phyloP scores from a whole-genome alignment of 2,797 vertebrate genomes.

The Sphenopsis melanotis region DNA sequence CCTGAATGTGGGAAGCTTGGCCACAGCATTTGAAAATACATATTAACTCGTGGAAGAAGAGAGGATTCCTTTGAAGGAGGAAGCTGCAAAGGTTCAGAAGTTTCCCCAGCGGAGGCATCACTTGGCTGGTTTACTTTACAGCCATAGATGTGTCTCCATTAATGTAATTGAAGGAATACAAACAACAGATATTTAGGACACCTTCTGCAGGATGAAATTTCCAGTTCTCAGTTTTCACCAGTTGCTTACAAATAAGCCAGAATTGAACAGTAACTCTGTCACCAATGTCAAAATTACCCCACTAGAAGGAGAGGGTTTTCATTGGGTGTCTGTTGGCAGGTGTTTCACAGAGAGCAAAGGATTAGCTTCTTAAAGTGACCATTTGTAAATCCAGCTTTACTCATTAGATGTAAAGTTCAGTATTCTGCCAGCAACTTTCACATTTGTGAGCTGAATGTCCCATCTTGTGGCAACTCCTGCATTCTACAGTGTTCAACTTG shows the following conservation, averaged over 20 bases:
- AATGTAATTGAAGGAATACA: not conserved
- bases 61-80: not conserved
- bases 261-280: not conserved
- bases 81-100: not conserved
- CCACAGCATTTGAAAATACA: not conserved
- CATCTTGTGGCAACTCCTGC: conserved; percentile 54
- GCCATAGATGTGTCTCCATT: not conserved
- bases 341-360: not conserved
- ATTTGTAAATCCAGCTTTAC: not conserved
- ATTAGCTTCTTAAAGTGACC: not conserved
- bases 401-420: conserved; percentile 24
- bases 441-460: conserved; percentile 45
- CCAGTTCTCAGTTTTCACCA: not conserved
- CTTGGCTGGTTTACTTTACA: not conserved
- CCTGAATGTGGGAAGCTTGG: not conserved
- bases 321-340: not conserved
- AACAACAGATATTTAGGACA: not conserved
- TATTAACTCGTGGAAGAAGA: not conserved
- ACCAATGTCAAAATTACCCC: not conserved
- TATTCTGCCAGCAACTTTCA: conserved; percentile 18
- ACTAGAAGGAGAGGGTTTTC: not conserved
- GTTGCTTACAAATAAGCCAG: not conserved
- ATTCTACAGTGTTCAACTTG: conserved; percentile 30
- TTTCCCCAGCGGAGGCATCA: not conserved
- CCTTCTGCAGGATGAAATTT: not conserved